phyloP scores from a whole-genome alignment of 1,140 invertebrate genomes.

The Leptinotarsa undecemlineata region DNA sequence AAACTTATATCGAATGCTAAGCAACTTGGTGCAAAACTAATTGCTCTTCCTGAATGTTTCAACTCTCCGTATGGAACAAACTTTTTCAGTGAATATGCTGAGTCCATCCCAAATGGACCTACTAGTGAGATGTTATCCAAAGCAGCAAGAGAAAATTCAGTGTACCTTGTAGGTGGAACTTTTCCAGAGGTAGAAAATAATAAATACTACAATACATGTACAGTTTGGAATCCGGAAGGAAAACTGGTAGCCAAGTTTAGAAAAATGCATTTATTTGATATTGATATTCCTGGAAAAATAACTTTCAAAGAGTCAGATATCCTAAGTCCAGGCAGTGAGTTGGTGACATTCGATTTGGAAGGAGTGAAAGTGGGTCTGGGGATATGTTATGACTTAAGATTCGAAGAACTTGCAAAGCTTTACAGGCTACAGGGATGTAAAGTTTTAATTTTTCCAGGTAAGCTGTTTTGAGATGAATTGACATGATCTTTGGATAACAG shows the following conservation, averaged over 20 bases:
- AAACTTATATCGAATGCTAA: conserved; percentile 76
- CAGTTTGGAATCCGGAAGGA: conserved; percentile 83
- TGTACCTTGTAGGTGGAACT: conserved; percentile 88
- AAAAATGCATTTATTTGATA: conserved; percentile 95
- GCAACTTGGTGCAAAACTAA: conserved; percentile 72
- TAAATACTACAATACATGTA: conserved; percentile 88
- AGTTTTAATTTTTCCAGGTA: conserved; percentile 60
- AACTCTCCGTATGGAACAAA: conserved; percentile 93
- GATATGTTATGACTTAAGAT: conserved; percentile 94
- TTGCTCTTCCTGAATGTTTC: conserved; percentile 90
- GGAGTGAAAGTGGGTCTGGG: conserved; percentile 91
- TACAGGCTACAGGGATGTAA: conserved; percentile 64
- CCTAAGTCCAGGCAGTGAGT: conserved; percentile 73
- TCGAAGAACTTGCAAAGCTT: conserved; percentile 84
- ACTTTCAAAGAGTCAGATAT: conserved; percentile 92
- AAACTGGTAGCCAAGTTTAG: conserved; percentile 73
- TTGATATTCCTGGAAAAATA: conserved; percentile 90
- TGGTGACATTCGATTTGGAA: conserved; percentile 76
- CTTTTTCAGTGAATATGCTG: conserved; percentile 85
- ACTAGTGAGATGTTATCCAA: conserved; percentile 72
- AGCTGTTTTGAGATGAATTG: conserved; percentile 70
- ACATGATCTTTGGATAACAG: background rate
- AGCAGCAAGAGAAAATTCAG: conserved; percentile 74
- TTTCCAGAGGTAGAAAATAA: conserved; percentile 76
- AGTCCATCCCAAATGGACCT: conserved; percentile 76